Evolutionary conservation across 2,888 invertebrate species (phyloP).

Genomic region (Rhingia campestris): DNA sequence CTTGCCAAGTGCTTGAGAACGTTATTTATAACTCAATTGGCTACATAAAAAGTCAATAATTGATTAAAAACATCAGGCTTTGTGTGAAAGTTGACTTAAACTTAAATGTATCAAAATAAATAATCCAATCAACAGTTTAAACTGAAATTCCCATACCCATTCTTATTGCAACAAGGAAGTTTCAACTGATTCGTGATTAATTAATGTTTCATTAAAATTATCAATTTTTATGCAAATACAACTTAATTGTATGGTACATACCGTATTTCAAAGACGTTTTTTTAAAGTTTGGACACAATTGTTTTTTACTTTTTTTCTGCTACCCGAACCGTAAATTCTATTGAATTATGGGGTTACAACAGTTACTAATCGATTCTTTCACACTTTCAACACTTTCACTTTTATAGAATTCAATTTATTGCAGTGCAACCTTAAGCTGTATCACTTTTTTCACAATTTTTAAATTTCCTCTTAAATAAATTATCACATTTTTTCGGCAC

Average conservation of each 20-base stretch:
- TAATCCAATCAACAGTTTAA: neutral
- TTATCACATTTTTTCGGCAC: constrained; percentile 25
- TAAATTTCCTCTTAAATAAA: neutral
- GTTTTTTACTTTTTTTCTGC: neutral
- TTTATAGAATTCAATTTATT: neutral
- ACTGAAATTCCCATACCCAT: neutral
- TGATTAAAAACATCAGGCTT: neutral
- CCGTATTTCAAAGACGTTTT: neutral
- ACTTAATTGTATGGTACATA: constrained; percentile 8
- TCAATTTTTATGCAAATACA: neutral
- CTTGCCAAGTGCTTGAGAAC: neutral
- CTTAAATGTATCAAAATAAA: neutral
- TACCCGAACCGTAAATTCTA: neutral
- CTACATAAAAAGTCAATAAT: neutral
- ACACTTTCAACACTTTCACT: constrained; percentile 16
- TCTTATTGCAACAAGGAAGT: neutral
- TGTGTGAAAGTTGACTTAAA: neutral
- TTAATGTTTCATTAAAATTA: neutral
- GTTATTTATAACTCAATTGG: neutral
- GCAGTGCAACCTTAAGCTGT: neutral
- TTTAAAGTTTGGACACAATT: neutral
- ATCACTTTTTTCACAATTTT: constrained; percentile 18
- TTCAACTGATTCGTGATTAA: constrained; percentile 1
- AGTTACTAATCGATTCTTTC: neutral
- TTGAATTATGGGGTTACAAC: neutral